phyloP scores from a whole-genome alignment of 1,140 invertebrate species.

The Saccostrea glomerata region DNA sequence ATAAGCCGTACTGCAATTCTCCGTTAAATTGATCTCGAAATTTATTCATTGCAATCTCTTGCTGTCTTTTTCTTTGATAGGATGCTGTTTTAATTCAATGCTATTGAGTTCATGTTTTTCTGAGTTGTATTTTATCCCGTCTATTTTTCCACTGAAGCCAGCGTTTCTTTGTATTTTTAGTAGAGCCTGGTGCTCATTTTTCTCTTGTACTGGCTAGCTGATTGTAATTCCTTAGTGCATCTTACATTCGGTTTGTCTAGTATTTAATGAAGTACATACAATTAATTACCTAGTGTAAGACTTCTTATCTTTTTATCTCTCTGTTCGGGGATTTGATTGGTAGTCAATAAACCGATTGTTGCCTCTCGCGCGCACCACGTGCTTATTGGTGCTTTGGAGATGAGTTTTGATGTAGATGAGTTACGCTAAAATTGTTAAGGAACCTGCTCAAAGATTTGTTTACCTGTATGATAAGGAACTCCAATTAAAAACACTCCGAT shows the following conservation, averaged over 20 bases:
- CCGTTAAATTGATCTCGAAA: neutral
- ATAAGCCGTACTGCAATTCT: neutral
- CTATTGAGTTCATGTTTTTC: neutral
- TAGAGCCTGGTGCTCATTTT: neutral
- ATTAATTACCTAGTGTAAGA: constrained; percentile 1
- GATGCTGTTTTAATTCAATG: neutral
- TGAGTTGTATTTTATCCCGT: neutral
- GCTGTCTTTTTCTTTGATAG: neutral
- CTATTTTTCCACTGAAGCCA: neutral
- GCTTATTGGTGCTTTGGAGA: neutral
- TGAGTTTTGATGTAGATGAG: neutral
- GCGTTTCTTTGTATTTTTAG: neutral
- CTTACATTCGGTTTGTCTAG: neutral
- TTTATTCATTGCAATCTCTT: neutral
- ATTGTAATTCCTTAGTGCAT: neutral
- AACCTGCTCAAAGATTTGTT: constrained; percentile 17
- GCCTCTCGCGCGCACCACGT: neutral
- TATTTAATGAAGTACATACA: constrained; percentile 1
- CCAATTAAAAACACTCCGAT: constrained; percentile 8
- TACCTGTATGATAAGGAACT: constrained; percentile 18
- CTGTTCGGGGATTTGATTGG: neutral
- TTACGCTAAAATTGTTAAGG: constrained; percentile 3
- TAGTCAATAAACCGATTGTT: neutral
- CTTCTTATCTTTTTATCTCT: neutral
- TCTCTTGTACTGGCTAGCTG: neutral